phyloP scores from a whole-genome alignment of 2,888 invertebrate genomes.

The Lacanobia oleracea region DNA sequence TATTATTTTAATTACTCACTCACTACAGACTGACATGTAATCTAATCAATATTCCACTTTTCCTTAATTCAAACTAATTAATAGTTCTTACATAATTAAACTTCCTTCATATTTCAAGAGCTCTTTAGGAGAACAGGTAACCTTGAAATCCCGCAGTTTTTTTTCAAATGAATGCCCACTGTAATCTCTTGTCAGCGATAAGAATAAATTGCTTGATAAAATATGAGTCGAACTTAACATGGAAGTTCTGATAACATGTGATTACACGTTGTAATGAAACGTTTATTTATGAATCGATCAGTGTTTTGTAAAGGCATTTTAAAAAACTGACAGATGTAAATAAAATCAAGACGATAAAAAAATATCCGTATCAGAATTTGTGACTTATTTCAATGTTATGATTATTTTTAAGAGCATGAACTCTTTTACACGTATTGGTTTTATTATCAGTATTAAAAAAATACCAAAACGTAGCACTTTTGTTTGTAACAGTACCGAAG shows the following conservation, averaged over 20 bases:
- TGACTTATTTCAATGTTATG: neutral
- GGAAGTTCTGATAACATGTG: conserved; percentile 35
- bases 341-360: neutral
- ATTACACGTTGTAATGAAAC: conserved; percentile 34
- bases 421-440: too few relatives aligned
- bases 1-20: neutral
- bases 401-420: neutral
- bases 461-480: neutral
- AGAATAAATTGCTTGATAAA: conserved; percentile 28
- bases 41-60: conserved; percentile 9
- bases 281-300: conserved; percentile 44
- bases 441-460: too few relatives aligned
- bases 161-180: conserved; percentile 4
- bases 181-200: conserved; percentile 43
- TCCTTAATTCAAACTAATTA: conserved; percentile 8
- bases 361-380: neutral
- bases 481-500: conserved; percentile 1
- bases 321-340: neutral
- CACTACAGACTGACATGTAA: neutral
- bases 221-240: conserved; percentile 14
- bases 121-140: neutral
- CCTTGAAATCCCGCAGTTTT: conserved; percentile 21
- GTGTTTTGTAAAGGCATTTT: conserved; percentile 19
- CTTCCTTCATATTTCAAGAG: conserved; percentile 27
- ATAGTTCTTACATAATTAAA: conserved; percentile 15